Evolutionary conservation across 1,140 invertebrate species (phyloP).

Genomic region (Drosophila lowei): DNA sequence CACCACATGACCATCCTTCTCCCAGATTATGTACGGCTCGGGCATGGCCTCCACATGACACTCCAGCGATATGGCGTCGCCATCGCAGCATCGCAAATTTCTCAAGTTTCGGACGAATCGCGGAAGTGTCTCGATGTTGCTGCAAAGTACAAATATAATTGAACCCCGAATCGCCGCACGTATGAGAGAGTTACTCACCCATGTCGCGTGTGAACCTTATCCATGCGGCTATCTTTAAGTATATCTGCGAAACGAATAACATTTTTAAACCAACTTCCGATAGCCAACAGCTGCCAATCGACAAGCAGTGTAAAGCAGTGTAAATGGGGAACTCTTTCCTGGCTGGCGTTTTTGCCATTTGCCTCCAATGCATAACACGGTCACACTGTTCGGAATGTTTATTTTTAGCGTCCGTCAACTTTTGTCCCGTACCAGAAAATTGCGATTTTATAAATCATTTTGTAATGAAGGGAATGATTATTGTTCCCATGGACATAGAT

Average conservation of each 20-base stretch:
- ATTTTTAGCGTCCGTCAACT: not conserved
- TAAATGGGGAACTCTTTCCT: too few species aligned
- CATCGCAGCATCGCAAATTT: constrained; percentile 91
- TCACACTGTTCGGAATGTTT: not conserved
- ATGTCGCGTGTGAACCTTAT: constrained; percentile 80
- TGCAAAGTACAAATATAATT: constrained; percentile 73
- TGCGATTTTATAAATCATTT: not conserved
- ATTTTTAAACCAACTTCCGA: not conserved
- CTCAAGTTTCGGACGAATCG: constrained; percentile 87
- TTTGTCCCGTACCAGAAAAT: not conserved
- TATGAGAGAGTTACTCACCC: constrained; percentile 67
- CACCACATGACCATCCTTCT: constrained; percentile 89
- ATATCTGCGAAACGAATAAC: constrained; percentile 58
- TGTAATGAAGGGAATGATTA: constrained; percentile 61
- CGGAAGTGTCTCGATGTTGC: constrained; percentile 90
- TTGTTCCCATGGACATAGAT: constrained; percentile 76
- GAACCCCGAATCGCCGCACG: too few species aligned
- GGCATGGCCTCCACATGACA: constrained; percentile 88
- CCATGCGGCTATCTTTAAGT: constrained; percentile 78
- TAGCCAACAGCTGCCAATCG: not conserved
- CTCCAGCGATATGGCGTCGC: constrained; percentile 90
- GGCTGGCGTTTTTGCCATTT: too few species aligned
- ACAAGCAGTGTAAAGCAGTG: too few species aligned
- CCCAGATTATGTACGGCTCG: constrained; percentile 89
- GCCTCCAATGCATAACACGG: too few species aligned